Evolutionary conservation across 2,113 vertebrate genomes (phyloP), one percentile per base, ranked within the genome.

Genomic region (Hyla sarda): DNA sequence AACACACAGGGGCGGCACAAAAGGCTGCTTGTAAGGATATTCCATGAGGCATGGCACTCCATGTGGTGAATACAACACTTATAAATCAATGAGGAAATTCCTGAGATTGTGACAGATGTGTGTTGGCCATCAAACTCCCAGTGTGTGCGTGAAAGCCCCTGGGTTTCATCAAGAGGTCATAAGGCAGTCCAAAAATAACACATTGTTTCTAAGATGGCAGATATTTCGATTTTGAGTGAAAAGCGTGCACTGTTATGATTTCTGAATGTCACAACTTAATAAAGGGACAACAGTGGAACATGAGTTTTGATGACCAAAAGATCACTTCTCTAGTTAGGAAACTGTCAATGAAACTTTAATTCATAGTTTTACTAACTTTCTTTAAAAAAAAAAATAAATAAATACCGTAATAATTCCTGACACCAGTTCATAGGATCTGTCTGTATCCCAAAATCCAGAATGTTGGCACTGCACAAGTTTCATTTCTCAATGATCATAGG

Each of bases 81-180:
- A 82, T 79, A 81, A 82, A 85, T 87, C 74, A 77, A 65, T 76
- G 47, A 78, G 80, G 65, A 88, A 89, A 88, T 82, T 84, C 79
- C 86, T 54, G 56, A 78, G 47, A 54, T 85, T 83, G 82, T 82
- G 86, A 87, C 82, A 87, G 77, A 82, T 75, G 84, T 85, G 47
- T 37, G 21, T 79, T 85, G 78, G 37, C 34, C 58, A 62, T 77
- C 34, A 67, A 78, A 72, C 45, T 65, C 19, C 14, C 28, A n/a
- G 65, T 67, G 54, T 34, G 72, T 67, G 54, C n/a, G 72, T 77
- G 25, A 47, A n/a, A 62, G 83, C 72, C 56, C 37, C 47, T 37
- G 58, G 73, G 83, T 50, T 52, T 60, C 83, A 78, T 75, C 58
- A 75, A 60, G 71, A 62, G 72, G 82, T 75, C 82, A 76, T 2